Base-by-base conservation (phyloP, 1,140 invertebrate species). In the Zaprionus capensis region DNA sequence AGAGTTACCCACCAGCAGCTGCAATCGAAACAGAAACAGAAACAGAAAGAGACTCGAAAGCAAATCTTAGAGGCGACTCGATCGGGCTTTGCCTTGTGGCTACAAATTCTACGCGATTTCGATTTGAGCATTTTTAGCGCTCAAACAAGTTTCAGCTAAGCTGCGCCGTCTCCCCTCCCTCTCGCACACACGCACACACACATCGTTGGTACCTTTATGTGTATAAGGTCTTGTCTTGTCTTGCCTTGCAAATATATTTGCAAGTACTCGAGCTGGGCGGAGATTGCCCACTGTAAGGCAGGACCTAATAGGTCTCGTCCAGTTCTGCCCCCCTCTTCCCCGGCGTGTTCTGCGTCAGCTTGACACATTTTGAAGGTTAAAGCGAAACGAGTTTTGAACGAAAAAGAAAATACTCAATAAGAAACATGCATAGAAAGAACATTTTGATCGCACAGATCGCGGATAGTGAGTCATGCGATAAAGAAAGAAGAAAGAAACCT, bases 51-150 rank as follows among this genome's bases (percentile, higher is more conserved):
- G 41, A 46, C 41, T 17, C n/a, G 41, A 46, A 72, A 72, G 46
- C 46, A 72, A 72, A 24, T 66, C 68, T 75, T 57, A 78, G 56
- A 76, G 61, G 56, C 28, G 51, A 55, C 68, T 67, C 66, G 71
- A 46, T 41, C 38, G 38, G 41, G 46, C 17, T 57, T 73, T 49
- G 74, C 46, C 68, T 70, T 80, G 65, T 86, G 75, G 71, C 71
- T 85, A 75, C 71, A 78, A 78, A 86, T 74, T 81, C 80, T 86
- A 85, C 79, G 72, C 59, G 82, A 76, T 68, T 79, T 72, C 59
- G 82, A 76, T 68, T 79, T 70, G 26, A 81, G 75, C 65, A 84
- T 76, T 84, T 81, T 80, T 84, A 22, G 46, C 46, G 31, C 63
- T 65, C 72, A 85, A 86, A 85, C 82, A 71, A 76, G 82, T 85